Evolutionary conservation across 2,797 vertebrate genomes (phyloP), one percentile per base, ranked within the genome.

Genomic region (Enteromius argenteus): DNA sequence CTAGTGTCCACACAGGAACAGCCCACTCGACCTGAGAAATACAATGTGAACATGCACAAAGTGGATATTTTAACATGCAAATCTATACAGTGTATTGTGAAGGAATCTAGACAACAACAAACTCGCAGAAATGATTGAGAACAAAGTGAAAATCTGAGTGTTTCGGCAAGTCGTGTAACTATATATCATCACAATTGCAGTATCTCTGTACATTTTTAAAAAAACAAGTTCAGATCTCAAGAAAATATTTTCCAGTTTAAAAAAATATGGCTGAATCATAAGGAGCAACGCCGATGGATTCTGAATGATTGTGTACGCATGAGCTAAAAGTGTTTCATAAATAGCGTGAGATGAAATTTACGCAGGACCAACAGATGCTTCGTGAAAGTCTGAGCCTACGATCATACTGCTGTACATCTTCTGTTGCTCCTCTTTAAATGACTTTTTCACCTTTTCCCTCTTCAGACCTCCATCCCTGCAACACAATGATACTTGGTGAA

Each of bases 341-440:
- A 81, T 79, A 64, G 19, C n/a, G 44, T 27, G 35, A 71, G 15
- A n/a, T 68, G 21, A 10, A 53, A 68, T 51, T 53, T 39, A 80
- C 19, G 27, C 1, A 4, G 62, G 64, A 80, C 17, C 56, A 9
- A 17, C 66, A 19, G 27, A 75, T 56, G 10, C 7, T 56, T 83
- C 69, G 4, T 27, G 64, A 78, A 53, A 75, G 42, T 94, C 91
- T 2, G 91, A 93, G 84, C 95, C 94, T 13, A 94, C 93, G 0
- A 99, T 93, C 94, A 97, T 96, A 90, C 93, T 97, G 95, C 98
- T 99, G 92, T 99, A 99, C 89, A 95, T 96, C 90, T 96, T 99
- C 95, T 99, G 98, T 79, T 99, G 97, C 46, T 97, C 96, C 87
- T 98, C 96, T 90, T 93, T 97, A 21, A 95, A 96, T 0, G 93